A percentile compares a stretch with the other conserved stretches of the same genome.
Conservation (phyloP, 1,140 invertebrate genomes). For the Apocrypta bakeri region DNA sequence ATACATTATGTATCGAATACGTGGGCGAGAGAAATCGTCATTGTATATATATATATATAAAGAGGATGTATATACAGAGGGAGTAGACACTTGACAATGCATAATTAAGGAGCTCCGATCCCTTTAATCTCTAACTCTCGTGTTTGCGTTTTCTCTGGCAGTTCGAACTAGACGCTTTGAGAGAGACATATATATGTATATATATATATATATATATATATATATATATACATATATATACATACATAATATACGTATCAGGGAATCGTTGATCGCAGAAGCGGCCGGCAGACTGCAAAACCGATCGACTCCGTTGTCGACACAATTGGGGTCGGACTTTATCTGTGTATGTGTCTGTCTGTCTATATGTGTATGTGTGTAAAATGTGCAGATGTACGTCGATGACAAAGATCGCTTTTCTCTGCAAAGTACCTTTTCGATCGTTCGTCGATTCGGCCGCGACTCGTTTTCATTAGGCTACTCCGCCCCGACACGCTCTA, state of each 20-base stretch:
- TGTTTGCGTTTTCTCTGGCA: slow-evolving; percentile 50
- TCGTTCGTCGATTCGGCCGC: background rate
- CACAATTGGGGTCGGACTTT: slow-evolving; percentile 50
- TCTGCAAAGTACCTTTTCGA: background rate
- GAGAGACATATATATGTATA: too few relatives aligned
- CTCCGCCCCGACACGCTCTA: slow-evolving; percentile 44
- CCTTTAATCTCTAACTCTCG: slow-evolving; percentile 49
- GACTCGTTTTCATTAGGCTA: slow-evolving; percentile 44
- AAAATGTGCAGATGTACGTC: too few relatives aligned
- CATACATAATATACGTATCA: too few relatives aligned
- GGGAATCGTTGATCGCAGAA: background rate
- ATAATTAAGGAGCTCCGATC: slow-evolving; percentile 53
- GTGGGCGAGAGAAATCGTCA: too few relatives aligned
- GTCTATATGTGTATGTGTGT: background rate
- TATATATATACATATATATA: too few relatives aligned
- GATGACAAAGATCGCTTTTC: slow-evolving; percentile 11
- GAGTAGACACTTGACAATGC: slow-evolving; percentile 35
- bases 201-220: too few relatives aligned
- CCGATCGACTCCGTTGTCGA: slow-evolving; percentile 47
- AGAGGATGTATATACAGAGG: background rate
- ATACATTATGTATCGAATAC: too few relatives aligned
- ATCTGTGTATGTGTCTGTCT: background rate
- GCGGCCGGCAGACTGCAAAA: background rate
- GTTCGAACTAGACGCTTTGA: slow-evolving; percentile 8
- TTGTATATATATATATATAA: too few relatives aligned